These are phyloP conservation scores for Epirrhoe tristata DNA, from an alignment of 2,888 invertebrate genomes.

Conservation along the genomic window DNA sequence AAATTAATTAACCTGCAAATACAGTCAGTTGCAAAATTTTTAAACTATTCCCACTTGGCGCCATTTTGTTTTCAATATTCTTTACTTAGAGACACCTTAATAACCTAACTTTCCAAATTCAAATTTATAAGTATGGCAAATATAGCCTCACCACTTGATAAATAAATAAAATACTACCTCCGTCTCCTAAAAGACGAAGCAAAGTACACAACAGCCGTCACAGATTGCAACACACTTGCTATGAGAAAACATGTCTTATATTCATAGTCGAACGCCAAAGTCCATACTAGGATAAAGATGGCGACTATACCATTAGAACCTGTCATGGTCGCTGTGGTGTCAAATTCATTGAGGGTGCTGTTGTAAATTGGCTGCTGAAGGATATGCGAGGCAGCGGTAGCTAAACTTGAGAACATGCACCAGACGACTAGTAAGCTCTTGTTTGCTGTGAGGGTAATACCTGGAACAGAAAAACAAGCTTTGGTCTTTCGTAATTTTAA, in stretches of 20 bases:
- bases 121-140: neutral
- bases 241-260: constrained; percentile 73
- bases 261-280: constrained; percentile 67
- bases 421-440: constrained; percentile 73
- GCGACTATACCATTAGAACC: constrained; percentile 74
- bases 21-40: neutral
- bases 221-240: constrained; percentile 68
- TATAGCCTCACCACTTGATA: neutral
- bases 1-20: neutral
- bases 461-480: constrained; percentile 54
- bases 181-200: constrained; percentile 70
- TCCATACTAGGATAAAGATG: constrained; percentile 68
- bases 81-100: neutral
- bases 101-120: neutral
- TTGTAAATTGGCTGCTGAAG: constrained; percentile 76
- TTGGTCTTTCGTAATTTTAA: constrained; percentile 7
- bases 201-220: constrained; percentile 69
- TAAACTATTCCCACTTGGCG: neutral
- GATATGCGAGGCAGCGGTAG: constrained; percentile 70
- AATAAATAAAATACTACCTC: constrained; percentile 55
- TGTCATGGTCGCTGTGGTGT: constrained; percentile 76
- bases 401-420: constrained; percentile 76
- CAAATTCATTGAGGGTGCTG: constrained; percentile 76
- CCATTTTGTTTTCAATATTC: neutral
- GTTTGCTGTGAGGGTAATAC: constrained; percentile 67